Evolutionary conservation across 2,888 invertebrate genomes (phyloP), one percentile per base, ranked within the genome.

Genomic region (Deilephila porcellus): DNA sequence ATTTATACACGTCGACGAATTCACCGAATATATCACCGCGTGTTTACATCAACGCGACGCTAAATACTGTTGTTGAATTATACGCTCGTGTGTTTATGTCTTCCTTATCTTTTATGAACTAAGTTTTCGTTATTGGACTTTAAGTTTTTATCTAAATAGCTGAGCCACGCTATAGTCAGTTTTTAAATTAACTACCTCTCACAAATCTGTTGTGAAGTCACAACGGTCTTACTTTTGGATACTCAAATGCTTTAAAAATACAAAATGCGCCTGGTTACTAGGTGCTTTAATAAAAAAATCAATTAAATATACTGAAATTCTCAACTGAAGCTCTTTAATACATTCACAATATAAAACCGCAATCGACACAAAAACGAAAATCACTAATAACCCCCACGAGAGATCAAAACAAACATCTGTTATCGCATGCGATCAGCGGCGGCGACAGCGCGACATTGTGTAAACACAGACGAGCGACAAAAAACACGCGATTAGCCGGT

Each of bases 1-100:
- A 89, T 88, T 84, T 86, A 86, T 84, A 81, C 77, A 77, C 79
- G 79, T 80, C 77, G 76, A 76, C 78, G 76, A 79, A 80, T 77
- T 76, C 74, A 79, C 79, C 25, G 77, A 80, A 80, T 79, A 80
- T 80, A 78, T 80, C 78, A 78, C 17, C 56, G 52, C 17, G 63
- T 71, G 72, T 74, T 74, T 71, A 73, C 67, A 67, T 25, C 45
- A 52, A 67, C 52, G 25, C 25, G 52, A 45, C 52, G 3, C 8
- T 67, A 29, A 67, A 45, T 52, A 45, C 67, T 52, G 45, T 52
- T 25, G 67, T 52, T 25, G 25, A 45, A 25, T 20, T 64, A 37
- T 20, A 64, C 4, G 11, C n/a, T 45, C 64, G 25, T 52, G 25
- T 52, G 25, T 67, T 52, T 29, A 45, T 17, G 32, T 19, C 25